Evolutionary conservation across 2,888 invertebrate species (phyloP).

Genomic region (Luperina nickerlii): DNA sequence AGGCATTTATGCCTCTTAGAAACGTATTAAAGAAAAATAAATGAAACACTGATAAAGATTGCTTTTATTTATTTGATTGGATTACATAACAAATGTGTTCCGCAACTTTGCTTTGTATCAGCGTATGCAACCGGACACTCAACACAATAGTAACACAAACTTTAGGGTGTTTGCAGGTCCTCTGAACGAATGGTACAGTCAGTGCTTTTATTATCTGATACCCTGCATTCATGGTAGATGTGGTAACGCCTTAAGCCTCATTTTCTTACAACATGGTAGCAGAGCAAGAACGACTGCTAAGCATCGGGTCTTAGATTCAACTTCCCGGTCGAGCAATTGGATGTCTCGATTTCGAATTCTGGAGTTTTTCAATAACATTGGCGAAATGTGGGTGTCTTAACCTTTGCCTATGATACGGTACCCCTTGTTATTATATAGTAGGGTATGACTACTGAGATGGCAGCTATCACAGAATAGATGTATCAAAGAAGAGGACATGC

Average conservation of each 20-base stretch:
- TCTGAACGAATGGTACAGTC: not conserved
- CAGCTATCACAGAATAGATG: not conserved
- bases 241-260: slow-evolving; percentile 6
- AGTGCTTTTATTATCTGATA: slow-evolving; percentile 1
- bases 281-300: not conserved
- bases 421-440: not conserved
- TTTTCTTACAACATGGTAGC: not conserved
- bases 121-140: not conserved
- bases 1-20: not conserved
- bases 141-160: not conserved
- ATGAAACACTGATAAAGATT: slow-evolving; percentile 4
- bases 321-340: not conserved
- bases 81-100: slow-evolving; percentile 4
- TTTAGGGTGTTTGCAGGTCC: not conserved
- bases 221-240: not conserved
- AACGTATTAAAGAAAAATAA: slow-evolving; percentile 17
- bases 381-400: no score
- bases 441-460: not conserved
- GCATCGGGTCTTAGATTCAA: not conserved
- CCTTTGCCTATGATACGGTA: not conserved
- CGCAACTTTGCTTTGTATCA: not conserved
- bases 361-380: not conserved
- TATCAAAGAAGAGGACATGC: not conserved
- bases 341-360: not conserved
- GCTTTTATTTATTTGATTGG: slow-evolving; percentile 13